A percentile compares a stretch with the other conserved stretches of the same genome.
Conservation (phyloP, 30 jellyfish, hydroid and myxozoan genomes). For the Aurelia aurita region DNA sequence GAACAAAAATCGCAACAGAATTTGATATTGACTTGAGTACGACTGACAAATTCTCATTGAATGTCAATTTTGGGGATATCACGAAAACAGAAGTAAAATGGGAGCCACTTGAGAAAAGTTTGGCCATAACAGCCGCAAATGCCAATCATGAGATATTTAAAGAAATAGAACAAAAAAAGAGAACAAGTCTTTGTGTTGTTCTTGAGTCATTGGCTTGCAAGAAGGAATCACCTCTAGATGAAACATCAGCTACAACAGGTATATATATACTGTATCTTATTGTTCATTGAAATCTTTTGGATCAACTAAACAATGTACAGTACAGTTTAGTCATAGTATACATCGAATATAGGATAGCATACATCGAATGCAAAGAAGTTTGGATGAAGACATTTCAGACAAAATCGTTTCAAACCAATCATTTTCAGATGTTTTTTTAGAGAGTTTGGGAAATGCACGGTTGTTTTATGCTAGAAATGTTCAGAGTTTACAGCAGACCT, state of each 20-base stretch:
- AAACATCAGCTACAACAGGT: constrained; percentile 72
- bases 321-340: too few relatives aligned
- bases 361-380: too few relatives aligned
- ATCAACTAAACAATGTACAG: too few relatives aligned
- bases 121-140: constrained; percentile 47
- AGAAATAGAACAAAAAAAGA: constrained; percentile 55
- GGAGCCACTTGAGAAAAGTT: constrained; percentile 76
- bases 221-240: constrained; percentile 59
- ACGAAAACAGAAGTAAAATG: constrained; percentile 84
- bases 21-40: constrained; percentile 73
- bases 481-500: too few relatives aligned
- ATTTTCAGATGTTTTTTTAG: too few relatives aligned
- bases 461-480: too few relatives aligned
- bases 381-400: too few relatives aligned
- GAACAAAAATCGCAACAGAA: constrained; percentile 92
- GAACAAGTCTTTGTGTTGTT: constrained; percentile 81
- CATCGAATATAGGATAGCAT: too few relatives aligned
- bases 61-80: constrained; percentile 79
- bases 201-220: constrained; percentile 85
- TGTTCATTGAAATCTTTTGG: too few relatives aligned
- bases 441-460: too few relatives aligned
- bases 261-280: too few relatives aligned
- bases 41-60: constrained; percentile 69
- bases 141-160: constrained; percentile 60
- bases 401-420: too few relatives aligned